Percentiles rank a stretch among this genome's conserved stretches.
These are phyloP conservation scores for Drosophila lacertosa DNA, from an alignment of 1,140 invertebrate genomes.

Conservation along the genomic window DNA sequence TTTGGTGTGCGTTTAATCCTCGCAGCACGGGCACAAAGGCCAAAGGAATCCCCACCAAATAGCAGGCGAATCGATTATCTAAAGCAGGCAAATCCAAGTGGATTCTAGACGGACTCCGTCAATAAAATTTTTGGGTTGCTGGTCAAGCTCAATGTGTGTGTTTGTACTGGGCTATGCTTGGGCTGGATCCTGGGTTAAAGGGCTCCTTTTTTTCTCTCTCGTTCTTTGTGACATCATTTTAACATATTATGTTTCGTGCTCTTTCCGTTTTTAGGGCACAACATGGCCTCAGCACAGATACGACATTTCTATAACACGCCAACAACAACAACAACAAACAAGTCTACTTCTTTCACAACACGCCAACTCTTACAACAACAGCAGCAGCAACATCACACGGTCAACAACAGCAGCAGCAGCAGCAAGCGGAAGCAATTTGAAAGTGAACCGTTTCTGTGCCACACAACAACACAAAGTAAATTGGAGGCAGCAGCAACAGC, in stretches of 20 bases:
- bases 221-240: slow-evolving; percentile 46
- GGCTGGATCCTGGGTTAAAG: background rate
- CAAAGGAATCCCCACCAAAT: slow-evolving; percentile 27
- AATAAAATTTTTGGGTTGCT: slow-evolving; percentile 12
- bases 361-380: slow-evolving; percentile 69
- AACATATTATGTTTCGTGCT: slow-evolving; percentile 40
- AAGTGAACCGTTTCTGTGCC: slow-evolving; percentile 60
- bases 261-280: slow-evolving; percentile 70
- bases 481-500: slow-evolving; percentile 42
- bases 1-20: slow-evolving; percentile 10
- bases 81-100: slow-evolving; percentile 3
- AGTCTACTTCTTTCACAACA: slow-evolving; percentile 63
- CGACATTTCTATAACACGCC: slow-evolving; percentile 83
- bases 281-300: slow-evolving; percentile 84
- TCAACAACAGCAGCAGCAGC: slow-evolving; percentile 33
- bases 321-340: slow-evolving; percentile 73
- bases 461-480: slow-evolving; percentile 69
- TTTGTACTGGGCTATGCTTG: slow-evolving; percentile 6
- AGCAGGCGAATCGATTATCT: slow-evolving; percentile 55
- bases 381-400: slow-evolving; percentile 44
- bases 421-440: slow-evolving; percentile 71
- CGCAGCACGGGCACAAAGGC: slow-evolving; percentile 4
- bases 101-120: slow-evolving; percentile 2
- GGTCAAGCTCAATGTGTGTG: slow-evolving; percentile 9
- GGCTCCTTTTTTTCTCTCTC: slow-evolving; percentile 15